A percentile compares a stretch with the other conserved stretches of the same genome.
Evolutionary conservation across 2,797 vertebrate genomes (phyloP).

Genomic region (Taeniopygia guttata): DNA sequence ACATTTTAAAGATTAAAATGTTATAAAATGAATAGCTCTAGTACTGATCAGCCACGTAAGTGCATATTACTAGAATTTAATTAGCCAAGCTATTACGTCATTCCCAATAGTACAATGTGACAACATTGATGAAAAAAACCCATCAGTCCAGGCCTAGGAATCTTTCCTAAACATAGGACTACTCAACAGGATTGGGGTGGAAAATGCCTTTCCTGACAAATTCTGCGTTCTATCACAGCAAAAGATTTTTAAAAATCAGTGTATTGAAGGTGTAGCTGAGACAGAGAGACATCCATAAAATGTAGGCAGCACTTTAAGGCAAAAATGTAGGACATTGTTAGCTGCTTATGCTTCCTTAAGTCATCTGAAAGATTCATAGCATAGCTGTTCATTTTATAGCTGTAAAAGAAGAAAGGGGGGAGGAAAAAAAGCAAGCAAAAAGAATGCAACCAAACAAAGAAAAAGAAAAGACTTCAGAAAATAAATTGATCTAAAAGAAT

Average conservation of each 20-base stretch:
- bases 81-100: conserved; percentile 46
- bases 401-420: background rate
- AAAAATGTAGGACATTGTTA: background rate
- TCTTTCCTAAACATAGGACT: background rate
- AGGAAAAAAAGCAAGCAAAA: background rate
- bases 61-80: conserved; percentile 52
- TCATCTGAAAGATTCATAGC: background rate
- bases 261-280: background rate
- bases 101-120: background rate
- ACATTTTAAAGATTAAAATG: conserved; percentile 64
- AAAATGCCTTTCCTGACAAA: background rate
- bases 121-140: conserved; percentile 9
- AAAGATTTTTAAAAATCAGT: background rate
- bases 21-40: conserved; percentile 59
- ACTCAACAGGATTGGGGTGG: background rate
- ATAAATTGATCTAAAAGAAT: background rate
- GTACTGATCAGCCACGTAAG: conserved; percentile 50
- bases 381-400: background rate
- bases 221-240: background rate
- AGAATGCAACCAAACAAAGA: background rate
- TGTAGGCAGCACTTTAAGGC: background rate
- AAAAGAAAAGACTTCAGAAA: background rate
- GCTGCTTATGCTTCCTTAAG: background rate
- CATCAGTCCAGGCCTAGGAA: background rate
- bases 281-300: background rate